phyloP scores from a whole-genome alignment of 2,113 vertebrate genomes.

The Lasiurus borealis region DNA sequence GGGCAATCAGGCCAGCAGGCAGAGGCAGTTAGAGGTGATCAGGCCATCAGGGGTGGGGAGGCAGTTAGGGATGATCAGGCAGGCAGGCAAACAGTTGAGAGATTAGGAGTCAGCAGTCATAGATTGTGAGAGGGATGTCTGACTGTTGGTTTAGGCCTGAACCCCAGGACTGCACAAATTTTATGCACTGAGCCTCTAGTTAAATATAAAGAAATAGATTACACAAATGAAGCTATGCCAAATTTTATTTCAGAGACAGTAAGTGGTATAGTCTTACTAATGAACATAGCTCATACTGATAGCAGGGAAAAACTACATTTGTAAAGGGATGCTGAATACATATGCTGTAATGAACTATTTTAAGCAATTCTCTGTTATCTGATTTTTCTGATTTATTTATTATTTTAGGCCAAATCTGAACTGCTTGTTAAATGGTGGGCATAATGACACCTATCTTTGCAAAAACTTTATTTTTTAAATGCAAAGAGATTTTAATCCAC shows the following conservation, averaged over 20 bases:
- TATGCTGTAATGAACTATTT: neutral
- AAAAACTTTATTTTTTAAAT: neutral
- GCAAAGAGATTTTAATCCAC: neutral
- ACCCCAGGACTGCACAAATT: no score
- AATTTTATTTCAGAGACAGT: neutral
- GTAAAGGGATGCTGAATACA: neutral
- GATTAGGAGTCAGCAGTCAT: no score
- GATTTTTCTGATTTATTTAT: neutral
- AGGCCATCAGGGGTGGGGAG: no score
- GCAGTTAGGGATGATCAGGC: no score
- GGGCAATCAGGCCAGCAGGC: no score
- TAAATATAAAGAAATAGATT: slow-evolving; percentile 4
- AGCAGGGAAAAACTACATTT: neutral
- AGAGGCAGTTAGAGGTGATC: no score
- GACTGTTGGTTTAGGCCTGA: no score
- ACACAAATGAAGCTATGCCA: neutral
- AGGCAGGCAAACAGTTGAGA: no score
- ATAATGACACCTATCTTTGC: neutral
- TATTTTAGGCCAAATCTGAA: neutral
- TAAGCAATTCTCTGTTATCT: neutral
- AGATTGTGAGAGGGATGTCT: no score
- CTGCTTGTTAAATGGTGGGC: neutral
- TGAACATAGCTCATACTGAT: neutral
- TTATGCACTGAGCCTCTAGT: no score
- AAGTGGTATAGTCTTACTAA: neutral